These are phyloP conservation scores for Litocranius walleri DNA, from an alignment of 2,113 vertebrate species.

Conservation along the genomic window DNA sequence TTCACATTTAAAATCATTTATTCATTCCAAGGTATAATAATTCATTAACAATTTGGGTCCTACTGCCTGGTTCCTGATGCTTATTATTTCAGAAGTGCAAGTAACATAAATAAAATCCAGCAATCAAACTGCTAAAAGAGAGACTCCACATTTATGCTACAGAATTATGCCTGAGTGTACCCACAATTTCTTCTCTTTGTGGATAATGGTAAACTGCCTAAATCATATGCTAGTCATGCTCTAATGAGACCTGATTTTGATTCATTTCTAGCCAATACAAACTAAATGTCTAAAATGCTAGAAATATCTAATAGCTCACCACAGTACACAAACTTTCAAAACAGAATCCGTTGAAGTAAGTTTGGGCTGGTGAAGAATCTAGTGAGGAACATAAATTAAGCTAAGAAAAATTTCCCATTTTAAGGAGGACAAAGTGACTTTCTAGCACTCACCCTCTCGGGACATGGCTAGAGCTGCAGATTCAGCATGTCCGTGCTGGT, in stretches of 20 bases:
- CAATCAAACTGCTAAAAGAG: neutral
- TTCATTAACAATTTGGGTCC: neutral
- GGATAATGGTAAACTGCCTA: conserved; percentile 62
- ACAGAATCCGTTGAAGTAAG: neutral
- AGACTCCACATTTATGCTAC: conserved; percentile 22
- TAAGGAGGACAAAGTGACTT: conserved; percentile 5
- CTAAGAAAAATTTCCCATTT: neutral
- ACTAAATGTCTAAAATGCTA: conserved; percentile 22
- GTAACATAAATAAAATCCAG: conserved; percentile 22
- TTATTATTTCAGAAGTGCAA: neutral
- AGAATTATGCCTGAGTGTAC: conserved; percentile 50
- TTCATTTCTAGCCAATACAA: conserved; percentile 60
- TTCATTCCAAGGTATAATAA: neutral
- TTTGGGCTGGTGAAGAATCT: neutral
- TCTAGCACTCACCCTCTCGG: neutral
- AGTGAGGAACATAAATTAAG: neutral
- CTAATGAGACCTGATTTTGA: conserved; percentile 55
- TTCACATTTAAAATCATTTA: neutral
- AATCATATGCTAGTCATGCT: conserved; percentile 31
- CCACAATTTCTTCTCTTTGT: conserved; percentile 57
- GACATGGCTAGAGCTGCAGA: neutral
- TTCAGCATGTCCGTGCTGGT: neutral
- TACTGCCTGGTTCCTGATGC: neutral
- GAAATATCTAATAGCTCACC: conserved; percentile 1
- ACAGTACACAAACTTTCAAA: neutral